Conservation (phyloP, 2,888 invertebrate species). For the Chalcosyrphus nemorum region DNA sequence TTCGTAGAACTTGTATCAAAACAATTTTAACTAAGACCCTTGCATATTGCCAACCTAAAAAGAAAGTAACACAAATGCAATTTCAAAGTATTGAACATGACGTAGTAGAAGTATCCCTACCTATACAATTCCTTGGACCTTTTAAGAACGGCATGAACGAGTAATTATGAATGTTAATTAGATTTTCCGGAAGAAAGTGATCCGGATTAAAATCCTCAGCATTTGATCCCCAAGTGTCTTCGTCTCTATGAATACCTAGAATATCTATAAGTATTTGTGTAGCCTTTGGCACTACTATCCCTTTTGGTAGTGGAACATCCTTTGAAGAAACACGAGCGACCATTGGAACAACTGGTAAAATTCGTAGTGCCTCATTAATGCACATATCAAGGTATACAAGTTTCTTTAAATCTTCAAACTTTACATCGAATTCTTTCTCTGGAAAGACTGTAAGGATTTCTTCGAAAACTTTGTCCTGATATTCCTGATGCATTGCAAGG, state of each 20-base stretch:
- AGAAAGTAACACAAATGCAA: neutral
- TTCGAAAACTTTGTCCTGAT: constrained; percentile 74
- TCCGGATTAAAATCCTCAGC: constrained; percentile 75
- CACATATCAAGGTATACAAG: constrained; percentile 75
- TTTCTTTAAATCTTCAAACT: constrained; percentile 66
- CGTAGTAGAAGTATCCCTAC: constrained; percentile 40
- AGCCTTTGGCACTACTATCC: constrained; percentile 69
- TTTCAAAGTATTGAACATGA: neutral
- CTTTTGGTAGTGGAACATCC: constrained; percentile 59
- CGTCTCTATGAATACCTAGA: constrained; percentile 73
- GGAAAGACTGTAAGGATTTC: constrained; percentile 76
- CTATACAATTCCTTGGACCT: constrained; percentile 76
- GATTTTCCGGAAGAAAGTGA: constrained; percentile 74
- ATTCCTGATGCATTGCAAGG: constrained; percentile 74
- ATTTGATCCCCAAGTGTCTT: constrained; percentile 75
- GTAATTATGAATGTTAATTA: constrained; percentile 69
- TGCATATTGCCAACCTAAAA: constrained; percentile 75
- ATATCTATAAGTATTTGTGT: constrained; percentile 66
- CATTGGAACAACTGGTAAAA: constrained; percentile 74
- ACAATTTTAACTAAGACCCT: constrained; percentile 63
- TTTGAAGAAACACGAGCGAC: constrained; percentile 66
- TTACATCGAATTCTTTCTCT: constrained; percentile 67
- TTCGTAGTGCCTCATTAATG: constrained; percentile 74
- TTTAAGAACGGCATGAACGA: constrained; percentile 76
- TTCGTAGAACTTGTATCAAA: constrained; percentile 64